phyloP scores from a whole-genome alignment of 2,888 invertebrate species.

The Acrobeloides nanus region DNA sequence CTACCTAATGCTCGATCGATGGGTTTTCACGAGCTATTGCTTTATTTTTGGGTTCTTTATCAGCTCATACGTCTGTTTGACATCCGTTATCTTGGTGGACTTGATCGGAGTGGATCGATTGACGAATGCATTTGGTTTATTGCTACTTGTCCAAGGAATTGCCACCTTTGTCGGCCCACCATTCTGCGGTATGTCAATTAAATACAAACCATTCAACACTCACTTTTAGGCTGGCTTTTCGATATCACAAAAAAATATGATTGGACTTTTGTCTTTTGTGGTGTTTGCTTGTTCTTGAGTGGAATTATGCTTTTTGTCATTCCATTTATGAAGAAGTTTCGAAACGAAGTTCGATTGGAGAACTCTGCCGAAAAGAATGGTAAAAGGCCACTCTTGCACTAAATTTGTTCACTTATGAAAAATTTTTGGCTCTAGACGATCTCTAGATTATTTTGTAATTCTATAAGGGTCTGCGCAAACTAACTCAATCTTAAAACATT shows the following conservation, averaged over 20 bases:
- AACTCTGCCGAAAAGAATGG: no score
- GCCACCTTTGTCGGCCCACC: slow-evolving; percentile 79
- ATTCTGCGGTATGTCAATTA: slow-evolving; percentile 70
- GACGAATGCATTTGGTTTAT: slow-evolving; percentile 91
- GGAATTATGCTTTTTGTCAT: slow-evolving; percentile 47
- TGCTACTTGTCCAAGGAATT: slow-evolving; percentile 86
- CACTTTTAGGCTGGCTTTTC: slow-evolving; percentile 73
- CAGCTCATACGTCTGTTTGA: slow-evolving; percentile 76
- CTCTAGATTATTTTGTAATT: no score
- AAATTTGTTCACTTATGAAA: no score
- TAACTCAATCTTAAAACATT: no score
- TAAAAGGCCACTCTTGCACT: no score
- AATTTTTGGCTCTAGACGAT: no score
- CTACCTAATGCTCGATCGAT: slow-evolving; percentile 69
- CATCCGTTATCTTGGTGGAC: slow-evolving; percentile 93
- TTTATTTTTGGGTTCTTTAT: slow-evolving; percentile 55
- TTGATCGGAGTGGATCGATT: slow-evolving; percentile 86
- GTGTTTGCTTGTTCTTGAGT: slow-evolving; percentile 56
- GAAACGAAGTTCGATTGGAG: neutral
- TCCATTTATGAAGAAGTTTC: slow-evolving; percentile 26
- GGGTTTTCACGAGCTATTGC: slow-evolving; percentile 70
- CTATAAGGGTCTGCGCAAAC: no score
- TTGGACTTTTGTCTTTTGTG: slow-evolving; percentile 80
- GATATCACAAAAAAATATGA: slow-evolving; percentile 72
- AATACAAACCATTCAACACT: slow-evolving; percentile 6